phyloP scores from a whole-genome alignment of 1,140 invertebrate genomes.

The Drosophila athabasca region DNA sequence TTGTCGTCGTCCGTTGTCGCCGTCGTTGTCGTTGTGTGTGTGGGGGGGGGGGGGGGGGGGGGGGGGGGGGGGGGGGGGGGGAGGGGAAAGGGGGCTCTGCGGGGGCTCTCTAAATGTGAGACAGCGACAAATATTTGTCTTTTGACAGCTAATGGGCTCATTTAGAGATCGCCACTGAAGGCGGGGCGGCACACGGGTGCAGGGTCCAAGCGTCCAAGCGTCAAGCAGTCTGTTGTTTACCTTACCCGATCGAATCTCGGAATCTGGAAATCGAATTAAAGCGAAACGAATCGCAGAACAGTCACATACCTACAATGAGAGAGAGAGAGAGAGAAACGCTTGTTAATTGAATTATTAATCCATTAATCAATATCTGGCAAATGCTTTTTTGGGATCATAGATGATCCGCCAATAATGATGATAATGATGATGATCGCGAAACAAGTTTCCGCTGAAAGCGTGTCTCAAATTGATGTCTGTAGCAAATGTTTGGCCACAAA shows the following conservation, averaged over 20 bases:
- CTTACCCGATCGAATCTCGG: not conserved
- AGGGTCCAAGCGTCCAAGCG: constrained; percentile 28
- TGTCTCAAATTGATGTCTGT: not conserved
- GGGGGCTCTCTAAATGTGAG: constrained; percentile 9
- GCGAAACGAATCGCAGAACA: constrained; percentile 27
- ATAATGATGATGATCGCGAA: constrained; percentile 24
- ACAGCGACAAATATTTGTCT: constrained; percentile 77
- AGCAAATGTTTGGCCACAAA: too few relatives aligned
- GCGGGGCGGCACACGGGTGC: not conserved
- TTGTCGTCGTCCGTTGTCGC: constrained; percentile 11
- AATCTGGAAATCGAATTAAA: not conserved
- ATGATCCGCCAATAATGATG: constrained; percentile 9
- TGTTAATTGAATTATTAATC: constrained; percentile 72
- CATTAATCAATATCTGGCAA: constrained; percentile 64
- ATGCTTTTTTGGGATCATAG: not conserved
- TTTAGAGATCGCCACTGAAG: constrained; percentile 51
- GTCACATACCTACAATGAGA: constrained; percentile 61
- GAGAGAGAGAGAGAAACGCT: constrained; percentile 16
- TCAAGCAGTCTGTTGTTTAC: constrained; percentile 75
- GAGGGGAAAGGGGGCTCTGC: too few relatives aligned
- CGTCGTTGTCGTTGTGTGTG: constrained; percentile 11
- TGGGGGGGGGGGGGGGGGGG: too few relatives aligned
- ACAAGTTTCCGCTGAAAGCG: constrained; percentile 34
- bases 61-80: too few relatives aligned
- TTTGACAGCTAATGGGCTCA: constrained; percentile 79